These are phyloP conservation scores for Labeo rohita DNA, from an alignment of 2,113 vertebrate species.

Conservation along the genomic window DNA sequence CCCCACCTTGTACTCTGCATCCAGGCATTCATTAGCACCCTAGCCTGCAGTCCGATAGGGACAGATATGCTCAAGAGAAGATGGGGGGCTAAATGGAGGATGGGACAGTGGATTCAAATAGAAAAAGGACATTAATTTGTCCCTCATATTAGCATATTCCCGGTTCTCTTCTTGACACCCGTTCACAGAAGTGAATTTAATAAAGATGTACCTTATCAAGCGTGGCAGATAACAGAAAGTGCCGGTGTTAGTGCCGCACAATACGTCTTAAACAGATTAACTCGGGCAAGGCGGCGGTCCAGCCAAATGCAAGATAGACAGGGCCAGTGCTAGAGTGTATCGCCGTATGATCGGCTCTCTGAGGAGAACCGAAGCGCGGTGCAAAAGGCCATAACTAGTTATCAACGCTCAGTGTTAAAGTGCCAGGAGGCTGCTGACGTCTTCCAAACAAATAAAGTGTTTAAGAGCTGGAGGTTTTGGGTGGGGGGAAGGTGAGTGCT, in stretches of 20 bases:
- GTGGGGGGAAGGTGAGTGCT: slow-evolving; percentile 8
- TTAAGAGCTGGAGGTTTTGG: slow-evolving; percentile 40
- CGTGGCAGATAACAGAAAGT: slow-evolving; percentile 91
- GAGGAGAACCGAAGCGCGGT: slow-evolving; percentile 81
- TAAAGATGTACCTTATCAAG: slow-evolving; percentile 98
- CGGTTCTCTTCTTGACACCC: slow-evolving; percentile 79
- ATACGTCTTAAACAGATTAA: slow-evolving; percentile 92
- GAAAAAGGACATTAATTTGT: slow-evolving; percentile 67
- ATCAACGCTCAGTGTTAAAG: slow-evolving; percentile 41
- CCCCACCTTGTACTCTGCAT: slow-evolving; percentile 48
- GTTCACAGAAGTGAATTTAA: slow-evolving; percentile 92
- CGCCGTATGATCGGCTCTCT: slow-evolving; percentile 86
- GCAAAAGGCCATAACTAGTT: slow-evolving; percentile 57
- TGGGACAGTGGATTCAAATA: slow-evolving; percentile 66
- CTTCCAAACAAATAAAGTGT: slow-evolving; percentile 55
- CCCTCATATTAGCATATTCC: slow-evolving; percentile 87
- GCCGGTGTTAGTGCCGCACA: slow-evolving; percentile 87
- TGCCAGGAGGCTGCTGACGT: slow-evolving; percentile 41
- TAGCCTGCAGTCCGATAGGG: slow-evolving; percentile 68
- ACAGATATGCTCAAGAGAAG: slow-evolving; percentile 57
- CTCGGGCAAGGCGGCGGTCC: slow-evolving; percentile 57
- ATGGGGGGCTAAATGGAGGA: slow-evolving; percentile 49
- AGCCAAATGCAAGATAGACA: slow-evolving; percentile 34
- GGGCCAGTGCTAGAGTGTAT: slow-evolving; percentile 59
- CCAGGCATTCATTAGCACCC: slow-evolving; percentile 58